phyloP scores from a whole-genome alignment of 2,113 vertebrate genomes.

The Delphinus delphis region DNA sequence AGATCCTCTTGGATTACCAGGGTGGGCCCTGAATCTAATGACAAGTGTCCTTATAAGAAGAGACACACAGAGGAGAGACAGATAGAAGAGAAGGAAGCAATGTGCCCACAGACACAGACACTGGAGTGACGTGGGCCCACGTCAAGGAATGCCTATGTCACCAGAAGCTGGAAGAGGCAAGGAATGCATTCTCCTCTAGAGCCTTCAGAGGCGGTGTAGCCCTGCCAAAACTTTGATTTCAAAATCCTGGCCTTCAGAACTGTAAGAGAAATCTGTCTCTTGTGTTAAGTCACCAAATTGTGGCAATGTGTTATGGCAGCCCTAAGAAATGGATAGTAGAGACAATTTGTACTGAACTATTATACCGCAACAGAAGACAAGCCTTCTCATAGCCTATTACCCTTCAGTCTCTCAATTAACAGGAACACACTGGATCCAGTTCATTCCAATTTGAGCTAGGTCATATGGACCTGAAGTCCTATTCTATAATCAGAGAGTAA shows the following conservation, averaged over 20 bases:
- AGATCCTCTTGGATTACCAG: not conserved
- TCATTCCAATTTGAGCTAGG: not conserved
- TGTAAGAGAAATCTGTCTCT: not conserved
- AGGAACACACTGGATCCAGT: not conserved
- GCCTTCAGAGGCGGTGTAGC: accelerated
- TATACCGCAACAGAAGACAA: not conserved
- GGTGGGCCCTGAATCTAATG: not conserved
- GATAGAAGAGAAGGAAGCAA: not conserved
- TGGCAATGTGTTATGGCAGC: not conserved
- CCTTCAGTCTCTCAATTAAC: not conserved
- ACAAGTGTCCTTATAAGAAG: not conserved
- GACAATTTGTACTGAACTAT: not conserved
- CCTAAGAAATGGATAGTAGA: not conserved
- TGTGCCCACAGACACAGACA: not conserved
- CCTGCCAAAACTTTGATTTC: not conserved
- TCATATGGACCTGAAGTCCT: not conserved
- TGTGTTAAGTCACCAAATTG: not conserved
- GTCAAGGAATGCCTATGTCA: not conserved
- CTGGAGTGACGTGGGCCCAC: not conserved
- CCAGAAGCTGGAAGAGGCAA: not conserved
- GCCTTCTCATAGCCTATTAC: not conserved
- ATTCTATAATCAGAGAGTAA: not conserved
- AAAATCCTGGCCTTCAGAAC: not conserved
- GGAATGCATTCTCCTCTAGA: not conserved
- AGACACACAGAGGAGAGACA: not conserved